These are phyloP conservation scores for Campylomormyrus numenius DNA, from an alignment of 2,113 vertebrate species.

Conservation along the genomic window DNA sequence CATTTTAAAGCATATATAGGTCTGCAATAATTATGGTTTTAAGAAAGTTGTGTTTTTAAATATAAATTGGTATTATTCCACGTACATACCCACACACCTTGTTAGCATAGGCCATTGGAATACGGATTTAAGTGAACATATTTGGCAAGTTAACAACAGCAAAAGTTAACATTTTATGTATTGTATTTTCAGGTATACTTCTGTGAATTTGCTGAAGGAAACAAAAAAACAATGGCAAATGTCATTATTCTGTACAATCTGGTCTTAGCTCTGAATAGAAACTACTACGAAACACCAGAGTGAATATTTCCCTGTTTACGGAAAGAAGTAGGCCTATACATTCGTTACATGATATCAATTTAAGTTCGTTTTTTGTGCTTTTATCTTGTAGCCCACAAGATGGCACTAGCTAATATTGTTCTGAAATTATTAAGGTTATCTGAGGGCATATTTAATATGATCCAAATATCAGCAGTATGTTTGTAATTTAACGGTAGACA, in stretches of 20 bases:
- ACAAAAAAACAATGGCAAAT: not conserved
- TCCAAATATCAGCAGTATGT: not conserved
- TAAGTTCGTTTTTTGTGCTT: too few relatives aligned
- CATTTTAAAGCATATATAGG: not conserved
- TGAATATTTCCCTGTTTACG: not conserved
- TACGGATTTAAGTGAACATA: not conserved
- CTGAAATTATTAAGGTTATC: not conserved
- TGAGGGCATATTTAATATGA: not conserved
- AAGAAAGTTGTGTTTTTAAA: not conserved
- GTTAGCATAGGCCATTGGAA: not conserved
- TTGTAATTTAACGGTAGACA: not conserved
- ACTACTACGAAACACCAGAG: not conserved
- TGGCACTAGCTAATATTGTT: slow-evolving; percentile 4
- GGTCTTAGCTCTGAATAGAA: not conserved
- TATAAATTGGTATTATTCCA: not conserved
- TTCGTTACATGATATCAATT: not conserved
- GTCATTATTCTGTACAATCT: not conserved
- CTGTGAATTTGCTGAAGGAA: not conserved
- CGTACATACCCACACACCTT: not conserved
- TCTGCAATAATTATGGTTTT: not conserved
- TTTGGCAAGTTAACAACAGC: not conserved
- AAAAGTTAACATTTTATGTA: not conserved
- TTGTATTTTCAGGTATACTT: not conserved
- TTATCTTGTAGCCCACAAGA: slow-evolving; percentile 1
- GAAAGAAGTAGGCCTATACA: not conserved